Conservation (phyloP, 1,140 invertebrate genomes). For the Drosophila serrata region DNA sequence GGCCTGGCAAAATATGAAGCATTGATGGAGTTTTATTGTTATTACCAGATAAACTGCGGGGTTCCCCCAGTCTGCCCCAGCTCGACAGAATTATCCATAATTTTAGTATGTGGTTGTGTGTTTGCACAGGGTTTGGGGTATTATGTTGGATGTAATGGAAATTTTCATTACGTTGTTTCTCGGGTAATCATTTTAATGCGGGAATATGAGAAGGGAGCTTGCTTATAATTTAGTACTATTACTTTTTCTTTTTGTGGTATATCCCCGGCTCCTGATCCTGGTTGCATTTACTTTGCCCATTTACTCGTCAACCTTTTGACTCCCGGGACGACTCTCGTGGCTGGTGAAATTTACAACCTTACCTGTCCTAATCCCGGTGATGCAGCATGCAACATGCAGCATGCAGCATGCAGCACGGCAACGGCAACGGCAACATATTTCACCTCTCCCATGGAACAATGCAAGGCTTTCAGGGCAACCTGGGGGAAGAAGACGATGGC, state of each 20-base stretch:
- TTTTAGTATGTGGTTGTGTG: constrained; percentile 21
- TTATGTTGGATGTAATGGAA: constrained; percentile 1
- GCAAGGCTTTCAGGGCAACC: constrained; percentile 61
- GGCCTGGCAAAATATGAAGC: constrained; percentile 25
- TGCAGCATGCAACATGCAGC: constrained; percentile 35
- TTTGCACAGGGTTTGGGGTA: no score
- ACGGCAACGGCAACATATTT: constrained; percentile 61
- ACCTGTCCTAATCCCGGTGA: constrained; percentile 54
- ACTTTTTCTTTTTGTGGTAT: constrained; percentile 10
- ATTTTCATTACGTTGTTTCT: constrained; percentile 24
- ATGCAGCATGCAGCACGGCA: no score
- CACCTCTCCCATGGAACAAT: constrained; percentile 53
- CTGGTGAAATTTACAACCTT: constrained; percentile 43
- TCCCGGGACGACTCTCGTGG: constrained; percentile 36
- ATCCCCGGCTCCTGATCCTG: background rate
- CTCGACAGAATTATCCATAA: constrained; percentile 20
- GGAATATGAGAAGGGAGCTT: background rate
- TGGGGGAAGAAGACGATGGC: background rate
- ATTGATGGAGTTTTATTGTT: constrained; percentile 45
- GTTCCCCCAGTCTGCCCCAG: constrained; percentile 13
- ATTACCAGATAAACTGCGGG: constrained; percentile 37
- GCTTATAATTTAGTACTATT: constrained; percentile 13
- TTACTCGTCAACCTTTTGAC: constrained; percentile 45
- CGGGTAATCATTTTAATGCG: background rate
- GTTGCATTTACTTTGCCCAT: constrained; percentile 8